Base-by-base conservation (phyloP, 2,888 invertebrate species). In the Diloba caeruleocephala region DNA sequence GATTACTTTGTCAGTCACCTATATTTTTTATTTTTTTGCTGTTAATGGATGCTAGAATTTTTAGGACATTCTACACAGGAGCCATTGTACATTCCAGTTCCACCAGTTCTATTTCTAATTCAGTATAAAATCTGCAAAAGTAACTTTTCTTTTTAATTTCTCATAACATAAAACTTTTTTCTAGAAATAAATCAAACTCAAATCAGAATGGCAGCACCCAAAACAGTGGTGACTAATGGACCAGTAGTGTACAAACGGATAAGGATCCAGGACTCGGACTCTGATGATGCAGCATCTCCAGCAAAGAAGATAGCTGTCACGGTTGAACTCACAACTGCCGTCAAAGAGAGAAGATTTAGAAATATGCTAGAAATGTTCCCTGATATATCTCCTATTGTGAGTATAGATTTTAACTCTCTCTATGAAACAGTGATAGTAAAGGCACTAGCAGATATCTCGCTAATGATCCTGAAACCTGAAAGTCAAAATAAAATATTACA, bases 331-430 rank as follows among this genome's bases (percentile, higher is more conserved):
- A 90, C 94, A 2, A 84, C 87, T 0, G 82, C 88, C 32, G 89
- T 94, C n/a, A 94, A 94, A 62, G 95, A 95, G 71, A 89, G 94
- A 43, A 89, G 95, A 57, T 94, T 96, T 77, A 92, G 94, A 77
- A 95, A 95, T 81, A 94, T 96, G 86, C 85, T 94, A 59, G 94
- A 94, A 78, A 94, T 95, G 87, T 96, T 95, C 74, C 96, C 96
- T 3, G 92, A 94, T 48, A 87, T 95, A 67, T 94, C 95, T 59
- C 92, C 94, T 21, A 86, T 94, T 85, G 96, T 96, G 85, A 85
- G 88, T 81, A 55, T 51, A 8, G 8, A 12, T 29, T 10, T 25
- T 25, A 10, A 6, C 12, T 8, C 10, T 13, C 13, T 2, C 2
- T n/a, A n/a, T n/a, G n/a, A n/a, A n/a, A n/a, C n/a, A n/a, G n/a